These are phyloP conservation scores for Camptogramma bilineatum DNA, from an alignment of 2,888 invertebrate species.

Conservation along the genomic window DNA sequence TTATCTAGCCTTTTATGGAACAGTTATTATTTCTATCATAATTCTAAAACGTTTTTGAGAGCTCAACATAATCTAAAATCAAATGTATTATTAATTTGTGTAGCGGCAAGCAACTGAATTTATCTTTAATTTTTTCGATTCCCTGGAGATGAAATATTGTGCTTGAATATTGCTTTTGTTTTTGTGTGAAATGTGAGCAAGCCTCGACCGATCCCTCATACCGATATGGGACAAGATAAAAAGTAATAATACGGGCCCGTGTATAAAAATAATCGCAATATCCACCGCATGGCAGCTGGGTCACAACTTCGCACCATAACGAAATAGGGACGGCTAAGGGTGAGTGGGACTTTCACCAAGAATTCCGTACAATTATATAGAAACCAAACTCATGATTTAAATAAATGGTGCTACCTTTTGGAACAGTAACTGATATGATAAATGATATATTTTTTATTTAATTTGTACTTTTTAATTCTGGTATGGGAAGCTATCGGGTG, in stretches of 20 bases:
- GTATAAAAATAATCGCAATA: constrained; percentile 33
- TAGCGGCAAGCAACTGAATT: no score
- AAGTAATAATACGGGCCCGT: constrained; percentile 29
- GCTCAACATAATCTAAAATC: no score
- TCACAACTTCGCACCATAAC: constrained; percentile 26
- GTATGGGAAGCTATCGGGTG: no score
- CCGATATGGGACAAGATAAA: constrained; percentile 26
- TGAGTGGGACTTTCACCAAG: not conserved
- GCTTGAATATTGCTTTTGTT: not conserved
- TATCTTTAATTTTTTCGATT: not conserved
- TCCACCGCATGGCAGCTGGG: constrained; percentile 35
- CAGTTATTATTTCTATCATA: no score
- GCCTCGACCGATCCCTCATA: constrained; percentile 17
- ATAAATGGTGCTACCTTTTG: no score
- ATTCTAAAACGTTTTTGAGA: no score
- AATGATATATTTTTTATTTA: no score
- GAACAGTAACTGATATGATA: no score
- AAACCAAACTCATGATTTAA: no score
- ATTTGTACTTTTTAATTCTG: no score
- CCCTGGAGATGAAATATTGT: not conserved
- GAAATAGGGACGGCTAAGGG: constrained; percentile 7
- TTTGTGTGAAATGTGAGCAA: not conserved
- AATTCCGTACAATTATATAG: not conserved
- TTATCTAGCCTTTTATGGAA: no score
- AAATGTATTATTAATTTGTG: no score